Percentiles rank a stretch among this genome's conserved stretches.
phyloP scores from a whole-genome alignment of 2,113 vertebrate genomes.

The Pampusana beccarii region DNA sequence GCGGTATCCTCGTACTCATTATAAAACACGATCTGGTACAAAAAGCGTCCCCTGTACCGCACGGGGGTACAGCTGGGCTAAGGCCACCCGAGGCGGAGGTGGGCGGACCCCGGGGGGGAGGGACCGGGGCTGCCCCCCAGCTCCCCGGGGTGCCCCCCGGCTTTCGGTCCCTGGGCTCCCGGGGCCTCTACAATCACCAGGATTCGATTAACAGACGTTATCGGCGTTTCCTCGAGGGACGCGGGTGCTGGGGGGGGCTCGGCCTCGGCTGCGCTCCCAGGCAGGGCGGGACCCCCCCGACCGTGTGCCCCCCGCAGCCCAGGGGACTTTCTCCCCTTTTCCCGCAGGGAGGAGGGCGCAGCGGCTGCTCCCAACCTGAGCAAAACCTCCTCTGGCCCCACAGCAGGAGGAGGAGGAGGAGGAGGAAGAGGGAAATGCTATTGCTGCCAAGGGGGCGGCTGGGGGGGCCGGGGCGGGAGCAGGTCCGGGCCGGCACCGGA shows the following conservation, averaged over 20 bases:
- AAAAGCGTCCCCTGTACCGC: slow-evolving; percentile 52
- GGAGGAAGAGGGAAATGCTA: slow-evolving; percentile 3
- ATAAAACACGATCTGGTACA: slow-evolving; percentile 65
- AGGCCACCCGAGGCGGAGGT: slow-evolving; percentile 26
- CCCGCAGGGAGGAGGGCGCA: background rate
- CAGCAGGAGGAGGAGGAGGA: background rate
- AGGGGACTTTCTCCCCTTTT: background rate
- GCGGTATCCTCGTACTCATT: background rate
- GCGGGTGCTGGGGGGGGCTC: too few relatives aligned
- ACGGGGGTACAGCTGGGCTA: slow-evolving; percentile 51
- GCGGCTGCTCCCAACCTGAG: slow-evolving; percentile 14
- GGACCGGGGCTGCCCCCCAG: background rate
- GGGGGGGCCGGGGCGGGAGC: too few relatives aligned
- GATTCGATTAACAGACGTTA: accelerated
- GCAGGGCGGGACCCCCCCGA: too few relatives aligned
- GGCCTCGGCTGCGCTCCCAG: too few relatives aligned
- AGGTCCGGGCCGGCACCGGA: too few relatives aligned
- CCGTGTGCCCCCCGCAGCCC: too few relatives aligned
- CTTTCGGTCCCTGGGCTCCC: too few relatives aligned
- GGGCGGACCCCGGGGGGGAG: too few relatives aligned
- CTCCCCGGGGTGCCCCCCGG: too few relatives aligned
- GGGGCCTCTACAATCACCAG: background rate
- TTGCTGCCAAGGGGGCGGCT: background rate
- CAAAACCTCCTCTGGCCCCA: background rate
- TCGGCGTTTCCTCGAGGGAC: background rate